Evolutionary conservation across 2,113 vertebrate genomes (phyloP), one percentile per base, ranked within the genome.

Genomic region (Albula goreensis): DNA sequence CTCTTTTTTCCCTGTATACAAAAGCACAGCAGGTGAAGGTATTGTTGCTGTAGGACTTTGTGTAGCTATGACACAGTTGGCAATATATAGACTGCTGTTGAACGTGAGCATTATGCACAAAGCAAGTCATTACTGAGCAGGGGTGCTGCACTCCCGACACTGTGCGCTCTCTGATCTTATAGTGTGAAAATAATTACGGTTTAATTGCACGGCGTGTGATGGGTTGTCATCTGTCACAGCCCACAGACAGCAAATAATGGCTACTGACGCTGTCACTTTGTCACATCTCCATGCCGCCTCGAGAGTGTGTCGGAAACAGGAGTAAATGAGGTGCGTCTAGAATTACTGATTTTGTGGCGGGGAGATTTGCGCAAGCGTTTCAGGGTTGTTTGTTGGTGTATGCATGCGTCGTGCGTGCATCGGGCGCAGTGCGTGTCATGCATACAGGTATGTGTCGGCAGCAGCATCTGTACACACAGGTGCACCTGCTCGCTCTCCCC

Each of bases 111-210:
- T 48, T 60, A 48, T 12, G 12, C 81, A 17, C n/a, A 60, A 3
- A 9, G 12, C 81, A 10, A 7, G 22, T 13, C 81, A 80, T 89
- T 84, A 84, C 80, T 78, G 86, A 63, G 85, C 80, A 82, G 81
- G 84, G 31, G 31, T 41, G 85, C 88, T 52, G 86, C 48, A 60
- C 51, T 88, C 86, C 87, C 86, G 88, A 91, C 87, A 86, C 50
- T 78, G 88, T 53, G 53, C 60, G 77, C 87, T 11, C 63, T 51
- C 86, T 83, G 87, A 88, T 89, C 86, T 88, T 89, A 89, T 88
- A 82, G 87, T 88, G 89, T 85, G 88, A 87, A 89, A 89, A 85
- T 91, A 91, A 91, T 89, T 87, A 86, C 86, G 81, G 83, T 89
- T 91, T 91, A 91, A 89, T 91, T 89, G 86, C 87, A 77, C 87